Evolutionary conservation across 2,797 vertebrate species (phyloP).

Genomic region (Vespertilio murinus): DNA sequence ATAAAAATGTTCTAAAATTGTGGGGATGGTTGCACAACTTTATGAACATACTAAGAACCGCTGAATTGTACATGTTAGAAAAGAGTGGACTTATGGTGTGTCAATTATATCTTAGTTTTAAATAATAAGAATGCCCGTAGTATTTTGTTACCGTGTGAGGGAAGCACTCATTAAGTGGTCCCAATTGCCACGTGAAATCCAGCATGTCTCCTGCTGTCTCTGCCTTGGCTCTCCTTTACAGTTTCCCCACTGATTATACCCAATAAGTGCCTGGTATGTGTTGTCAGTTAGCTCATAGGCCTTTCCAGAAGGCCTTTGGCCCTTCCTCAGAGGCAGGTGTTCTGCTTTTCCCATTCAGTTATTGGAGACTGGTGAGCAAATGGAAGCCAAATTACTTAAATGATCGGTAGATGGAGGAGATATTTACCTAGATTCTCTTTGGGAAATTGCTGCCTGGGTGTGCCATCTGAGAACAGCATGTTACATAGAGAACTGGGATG

Average conservation of each 20-base stretch:
- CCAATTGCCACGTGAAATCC: background rate
- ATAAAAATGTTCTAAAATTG: background rate
- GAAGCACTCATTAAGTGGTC: background rate
- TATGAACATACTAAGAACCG: background rate
- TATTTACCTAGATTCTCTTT: background rate
- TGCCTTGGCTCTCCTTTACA: background rate
- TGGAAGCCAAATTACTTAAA: background rate
- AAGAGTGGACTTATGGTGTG: background rate
- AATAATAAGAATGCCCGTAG: background rate
- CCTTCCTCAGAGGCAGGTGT: background rate
- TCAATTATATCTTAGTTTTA: background rate
- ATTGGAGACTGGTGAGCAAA: background rate
- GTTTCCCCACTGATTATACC: background rate
- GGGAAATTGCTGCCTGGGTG: background rate
- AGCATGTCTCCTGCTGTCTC: background rate
- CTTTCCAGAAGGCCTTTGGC: background rate
- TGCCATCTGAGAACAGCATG: background rate
- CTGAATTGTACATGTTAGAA: background rate
- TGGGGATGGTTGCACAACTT: background rate
- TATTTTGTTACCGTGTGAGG: background rate
- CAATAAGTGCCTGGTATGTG: accelerated
- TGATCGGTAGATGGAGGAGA: background rate
- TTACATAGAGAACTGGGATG: background rate
- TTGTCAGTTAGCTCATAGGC: background rate
- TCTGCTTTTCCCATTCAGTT: background rate